Base-by-base conservation (phyloP, 2,113 vertebrate genomes). In the Ammodytes dubius region DNA sequence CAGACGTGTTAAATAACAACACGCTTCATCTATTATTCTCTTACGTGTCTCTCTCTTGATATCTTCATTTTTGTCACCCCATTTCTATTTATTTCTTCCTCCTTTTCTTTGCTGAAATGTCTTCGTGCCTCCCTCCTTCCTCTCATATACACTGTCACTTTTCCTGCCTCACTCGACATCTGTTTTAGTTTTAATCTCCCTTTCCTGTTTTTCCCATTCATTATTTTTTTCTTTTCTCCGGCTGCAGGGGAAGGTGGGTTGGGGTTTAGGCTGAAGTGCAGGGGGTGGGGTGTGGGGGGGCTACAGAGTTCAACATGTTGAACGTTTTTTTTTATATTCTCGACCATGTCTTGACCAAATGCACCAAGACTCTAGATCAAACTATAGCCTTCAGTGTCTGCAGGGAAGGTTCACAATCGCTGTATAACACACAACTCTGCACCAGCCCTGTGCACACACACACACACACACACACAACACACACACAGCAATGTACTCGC, bases 1-100 rank as follows among this genome's bases (percentile, higher is more conserved):
- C 27, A 85, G 81, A 93, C 86, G 83, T 84, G 76, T 85, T 92
- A 88, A 79, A 83, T 94, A 92, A 89, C 92, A 94, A 91, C 93
- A 91, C 79, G 81, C 87, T 79, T 89, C 88, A 95, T 96, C 92
- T 47, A 74, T 94, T 95, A 94, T 92, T 89, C 85, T 84, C 77
- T 79, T 8, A 60, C 77, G 86, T 84, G 63, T 77, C 70, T 70
- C 80, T 91, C 84, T 93, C 10, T 54, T 87, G 75, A 88, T 79
- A 69, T 83, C 70, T 64, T 42, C 7, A 61, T 79, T 88, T 84
- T 83, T 82, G 47, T 85, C 74, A 73, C 46, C 79, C 72, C 19
- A 35, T 63, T 86, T 65, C 61, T 73, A 66, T 43, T 70, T 49
- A 66, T 43, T 70, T 49, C 45, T 27, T 47, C 14, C 37, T 58